Conservation (phyloP, 2,888 invertebrate genomes). For the Spicauda simplicius region DNA sequence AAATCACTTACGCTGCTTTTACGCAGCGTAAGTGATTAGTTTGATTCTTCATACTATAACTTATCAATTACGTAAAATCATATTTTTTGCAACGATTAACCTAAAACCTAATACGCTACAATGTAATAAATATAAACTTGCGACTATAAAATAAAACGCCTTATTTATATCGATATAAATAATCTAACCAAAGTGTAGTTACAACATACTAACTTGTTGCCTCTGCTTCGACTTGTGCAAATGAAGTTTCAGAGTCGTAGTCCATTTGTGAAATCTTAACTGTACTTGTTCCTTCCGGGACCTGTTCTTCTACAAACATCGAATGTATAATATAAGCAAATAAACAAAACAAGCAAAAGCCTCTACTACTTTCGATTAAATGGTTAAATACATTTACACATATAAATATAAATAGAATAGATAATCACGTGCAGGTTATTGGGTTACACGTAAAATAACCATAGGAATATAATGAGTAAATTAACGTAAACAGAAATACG, state of each 20-base stretch:
- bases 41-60: too few species aligned
- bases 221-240: neutral
- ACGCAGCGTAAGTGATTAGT: too few species aligned
- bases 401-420: neutral
- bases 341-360: slow-evolving; percentile 9
- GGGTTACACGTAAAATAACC: neutral
- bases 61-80: too few species aligned
- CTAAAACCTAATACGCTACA: too few species aligned
- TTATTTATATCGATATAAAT: too few species aligned
- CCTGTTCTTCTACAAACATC: slow-evolving; percentile 25
- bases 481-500: too few species aligned
- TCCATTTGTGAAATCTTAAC: slow-evolving; percentile 13
- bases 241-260: slow-evolving; percentile 22
- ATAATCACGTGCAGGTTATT: neutral
- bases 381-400: neutral
- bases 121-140: too few species aligned
- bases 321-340: slow-evolving; percentile 15
- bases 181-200: neutral
- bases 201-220: slow-evolving; percentile 2
- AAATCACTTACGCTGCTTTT: too few species aligned
- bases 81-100: too few species aligned
- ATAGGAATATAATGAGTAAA: too few species aligned
- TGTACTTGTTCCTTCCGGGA: slow-evolving; percentile 1
- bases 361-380: neutral
- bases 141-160: too few species aligned